Evolutionary conservation across 2,113 vertebrate species (phyloP), one percentile per base, ranked within the genome.

Genomic region (Protobothrops flavoviridis): DNA sequence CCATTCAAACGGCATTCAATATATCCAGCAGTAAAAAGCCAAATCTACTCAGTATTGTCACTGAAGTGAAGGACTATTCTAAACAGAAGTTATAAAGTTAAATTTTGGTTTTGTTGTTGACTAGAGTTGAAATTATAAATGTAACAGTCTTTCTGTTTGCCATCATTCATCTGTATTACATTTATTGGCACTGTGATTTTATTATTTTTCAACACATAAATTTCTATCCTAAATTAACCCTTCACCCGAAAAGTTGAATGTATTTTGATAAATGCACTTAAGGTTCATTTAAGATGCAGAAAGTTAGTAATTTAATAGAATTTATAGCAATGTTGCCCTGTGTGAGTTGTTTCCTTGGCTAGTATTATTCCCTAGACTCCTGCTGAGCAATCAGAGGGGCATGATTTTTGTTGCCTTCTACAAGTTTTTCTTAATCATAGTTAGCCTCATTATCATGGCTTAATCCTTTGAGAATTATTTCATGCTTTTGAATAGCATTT

Each of bases 391-490:
- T 94, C 39, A 89, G 23, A 15, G 53, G 59, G 69, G 56, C 88
- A 86, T 7, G 0, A n/a, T 8, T 88, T 96, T 89, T 94, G 8
- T 90, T 92, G 69, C 53, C 53, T 89, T 81, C 61, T 59, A 94
- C 50, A 91, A 92, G 23, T 26, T 15, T 94, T 85, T 94, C 81
- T 93, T 74, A 53, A 4, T 89, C 56, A 3, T 69, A 24, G 91
- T 89, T 95, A 33, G 9, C 85, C 93, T 92, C 88, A 89, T 1
- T 43, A 87, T 91, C 43, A 48, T 56, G 45, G 33, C 17, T 0
- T 0, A 45, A 56, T 94, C 90, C 87, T 93, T 94, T 92, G 91
- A 93, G 94, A 96, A 92, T 90, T 87, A 20, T 91, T 94, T 87
- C 55, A 85, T 93, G 59, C 93, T 85, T 92, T 91, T 91, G 91